phyloP scores from a whole-genome alignment of 2,113 vertebrate genomes.

The Bucco capensis region DNA sequence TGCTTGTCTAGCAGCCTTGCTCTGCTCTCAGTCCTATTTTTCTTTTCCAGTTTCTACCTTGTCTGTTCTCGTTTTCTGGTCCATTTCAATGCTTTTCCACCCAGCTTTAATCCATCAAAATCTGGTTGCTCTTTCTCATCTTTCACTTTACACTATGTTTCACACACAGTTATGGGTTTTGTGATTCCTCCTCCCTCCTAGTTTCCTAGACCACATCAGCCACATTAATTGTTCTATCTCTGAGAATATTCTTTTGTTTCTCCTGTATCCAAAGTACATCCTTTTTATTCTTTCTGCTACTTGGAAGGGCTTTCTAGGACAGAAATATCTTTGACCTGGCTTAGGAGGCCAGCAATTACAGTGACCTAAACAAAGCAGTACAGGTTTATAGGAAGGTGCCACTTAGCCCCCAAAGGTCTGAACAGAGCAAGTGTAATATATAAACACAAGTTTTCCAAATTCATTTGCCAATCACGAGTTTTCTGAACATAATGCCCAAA shows the following conservation, averaged over 20 bases:
- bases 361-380: neutral
- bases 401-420: neutral
- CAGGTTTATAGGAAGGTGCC: neutral
- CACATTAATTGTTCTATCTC: neutral
- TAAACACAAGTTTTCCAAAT: neutral
- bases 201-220: neutral
- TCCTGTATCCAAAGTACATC: neutral
- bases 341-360: neutral
- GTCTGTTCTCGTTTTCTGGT: neutral
- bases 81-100: neutral
- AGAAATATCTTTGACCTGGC: neutral
- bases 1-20: neutral
- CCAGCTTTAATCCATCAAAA: neutral
- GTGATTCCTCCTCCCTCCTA: neutral
- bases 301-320: neutral
- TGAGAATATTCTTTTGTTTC: neutral
- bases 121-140: rapidly evolving
- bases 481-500: neutral
- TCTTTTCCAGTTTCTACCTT: neutral
- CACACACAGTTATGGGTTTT: neutral
- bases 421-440: neutral
- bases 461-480: neutral
- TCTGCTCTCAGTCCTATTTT: neutral
- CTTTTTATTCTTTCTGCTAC: neutral
- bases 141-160: neutral